Percentiles rank a stretch among this genome's conserved stretches.
phyloP scores from a whole-genome alignment of 2,113 vertebrate genomes.

The Procavia capensis region DNA sequence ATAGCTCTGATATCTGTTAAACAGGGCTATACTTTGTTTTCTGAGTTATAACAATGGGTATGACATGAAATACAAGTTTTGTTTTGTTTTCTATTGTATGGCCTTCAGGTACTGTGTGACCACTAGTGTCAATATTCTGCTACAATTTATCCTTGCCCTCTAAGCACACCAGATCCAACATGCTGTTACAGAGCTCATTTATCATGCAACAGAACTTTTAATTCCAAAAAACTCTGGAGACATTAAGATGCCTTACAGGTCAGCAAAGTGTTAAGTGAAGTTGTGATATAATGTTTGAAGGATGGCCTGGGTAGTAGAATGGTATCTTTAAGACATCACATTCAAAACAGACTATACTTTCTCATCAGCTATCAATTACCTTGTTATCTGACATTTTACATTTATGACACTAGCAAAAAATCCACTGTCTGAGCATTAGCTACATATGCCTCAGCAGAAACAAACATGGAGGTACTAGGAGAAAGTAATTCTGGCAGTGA shows the following conservation, averaged over 20 bases:
- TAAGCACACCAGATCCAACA: background rate
- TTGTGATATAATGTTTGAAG: conserved; percentile 38
- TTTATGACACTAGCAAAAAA: no score
- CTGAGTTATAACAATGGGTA: background rate
- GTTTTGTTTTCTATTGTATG: background rate
- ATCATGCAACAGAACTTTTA: background rate
- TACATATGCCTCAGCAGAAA: no score
- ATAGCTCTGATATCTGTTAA: background rate
- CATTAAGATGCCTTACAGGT: conserved; percentile 17
- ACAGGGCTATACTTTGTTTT: background rate
- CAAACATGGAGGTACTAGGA: no score
- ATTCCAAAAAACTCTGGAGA: background rate
- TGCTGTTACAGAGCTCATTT: conserved; percentile 21
- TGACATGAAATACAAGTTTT: background rate
- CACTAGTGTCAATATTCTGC: background rate
- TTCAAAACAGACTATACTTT: background rate
- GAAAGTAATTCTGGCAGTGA: no score
- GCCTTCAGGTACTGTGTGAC: background rate
- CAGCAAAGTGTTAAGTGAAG: conserved; percentile 26
- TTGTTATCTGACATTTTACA: no score
- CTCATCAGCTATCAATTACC: no score
- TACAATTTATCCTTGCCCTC: conserved; percentile 43
- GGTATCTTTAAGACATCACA: background rate
- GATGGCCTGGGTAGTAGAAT: background rate
- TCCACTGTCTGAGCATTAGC: no score